A percentile compares a stretch with the other conserved stretches of the same genome.
These are phyloP conservation scores for Meriones psammophilus DNA, from an alignment of 2,797 vertebrate genomes.

Conservation along the genomic window DNA sequence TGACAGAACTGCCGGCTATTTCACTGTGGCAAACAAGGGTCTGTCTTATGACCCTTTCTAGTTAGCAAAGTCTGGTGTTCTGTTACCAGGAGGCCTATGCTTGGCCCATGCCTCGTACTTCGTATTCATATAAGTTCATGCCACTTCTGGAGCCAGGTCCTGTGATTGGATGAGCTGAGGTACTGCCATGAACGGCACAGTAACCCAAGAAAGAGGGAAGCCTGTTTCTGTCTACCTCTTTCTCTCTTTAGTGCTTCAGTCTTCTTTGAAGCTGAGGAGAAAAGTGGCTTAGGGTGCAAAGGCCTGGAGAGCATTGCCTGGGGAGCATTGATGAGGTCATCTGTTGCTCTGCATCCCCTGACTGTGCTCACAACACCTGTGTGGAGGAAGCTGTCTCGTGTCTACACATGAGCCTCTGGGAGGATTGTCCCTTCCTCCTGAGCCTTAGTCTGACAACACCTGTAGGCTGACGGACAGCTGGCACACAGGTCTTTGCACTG, in stretches of 20 bases:
- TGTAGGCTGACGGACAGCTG: not conserved
- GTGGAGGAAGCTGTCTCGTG: not conserved
- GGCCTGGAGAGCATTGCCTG: not conserved
- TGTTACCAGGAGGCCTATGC: not conserved
- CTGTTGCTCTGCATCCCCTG: not conserved
- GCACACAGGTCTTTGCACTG: not conserved
- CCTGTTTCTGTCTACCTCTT: not conserved
- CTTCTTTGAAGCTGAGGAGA: not conserved
- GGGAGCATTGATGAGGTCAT: not conserved
- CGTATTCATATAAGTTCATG: not conserved
- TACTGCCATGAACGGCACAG: not conserved
- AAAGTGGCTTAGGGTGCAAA: not conserved
- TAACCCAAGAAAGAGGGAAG: not conserved
- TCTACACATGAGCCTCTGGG: not conserved
- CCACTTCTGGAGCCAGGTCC: not conserved
- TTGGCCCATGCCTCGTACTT: not conserved
- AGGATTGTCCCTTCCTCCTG: not conserved
- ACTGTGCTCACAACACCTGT: not conserved
- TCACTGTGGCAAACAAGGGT: not conserved
- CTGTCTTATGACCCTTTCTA: not conserved
- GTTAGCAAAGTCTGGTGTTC: not conserved
- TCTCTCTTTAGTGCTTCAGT: not conserved
- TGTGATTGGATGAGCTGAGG: conserved; percentile 6
- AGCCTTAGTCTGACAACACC: not conserved
- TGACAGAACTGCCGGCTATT: not conserved